A percentile compares a stretch with the other conserved stretches of the same genome.
Evolutionary conservation across 2,888 invertebrate genomes (phyloP).

Genomic region (Ceratothoa steindachneri): DNA sequence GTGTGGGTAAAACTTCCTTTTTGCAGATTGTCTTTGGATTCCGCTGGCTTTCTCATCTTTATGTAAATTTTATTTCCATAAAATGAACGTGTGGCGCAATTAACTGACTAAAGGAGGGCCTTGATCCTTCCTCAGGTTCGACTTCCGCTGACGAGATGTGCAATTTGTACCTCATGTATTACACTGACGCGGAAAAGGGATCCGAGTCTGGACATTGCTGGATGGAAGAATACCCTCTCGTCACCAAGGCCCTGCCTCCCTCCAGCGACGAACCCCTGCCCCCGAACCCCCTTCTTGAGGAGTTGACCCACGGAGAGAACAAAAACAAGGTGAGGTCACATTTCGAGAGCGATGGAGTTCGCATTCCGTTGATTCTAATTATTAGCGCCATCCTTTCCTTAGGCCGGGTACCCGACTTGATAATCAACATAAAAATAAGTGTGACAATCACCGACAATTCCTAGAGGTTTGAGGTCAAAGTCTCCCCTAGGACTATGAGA

Average conservation of each 20-base stretch:
- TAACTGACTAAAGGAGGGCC: too few species aligned
- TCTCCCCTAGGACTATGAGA: too few species aligned
- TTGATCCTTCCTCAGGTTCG: slow-evolving; percentile 51
- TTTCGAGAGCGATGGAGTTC: too few species aligned
- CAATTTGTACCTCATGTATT: slow-evolving; percentile 58
- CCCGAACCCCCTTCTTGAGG: slow-evolving; percentile 56
- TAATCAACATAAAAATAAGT: neutral
- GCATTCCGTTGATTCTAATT: neutral
- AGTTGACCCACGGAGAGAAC: slow-evolving; percentile 51
- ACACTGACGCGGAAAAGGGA: slow-evolving; percentile 51
- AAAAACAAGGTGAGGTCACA: slow-evolving; percentile 23
- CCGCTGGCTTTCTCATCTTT: too few species aligned
- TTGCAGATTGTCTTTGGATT: too few species aligned
- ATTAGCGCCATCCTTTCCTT: neutral
- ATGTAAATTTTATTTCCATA: too few species aligned
- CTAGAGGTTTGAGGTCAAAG: too few species aligned
- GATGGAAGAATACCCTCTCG: slow-evolving; percentile 47
- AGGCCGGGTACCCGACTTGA: neutral
- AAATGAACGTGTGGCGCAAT: too few species aligned
- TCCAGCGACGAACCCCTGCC: slow-evolving; percentile 56
- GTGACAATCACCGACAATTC: too few species aligned
- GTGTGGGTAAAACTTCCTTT: too few species aligned
- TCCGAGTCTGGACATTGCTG: slow-evolving; percentile 43
- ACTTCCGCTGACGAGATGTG: slow-evolving; percentile 58
- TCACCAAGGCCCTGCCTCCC: slow-evolving; percentile 52